These are phyloP conservation scores for Ciconia boyciana DNA, from an alignment of 2,113 vertebrate species.

Conservation along the genomic window DNA sequence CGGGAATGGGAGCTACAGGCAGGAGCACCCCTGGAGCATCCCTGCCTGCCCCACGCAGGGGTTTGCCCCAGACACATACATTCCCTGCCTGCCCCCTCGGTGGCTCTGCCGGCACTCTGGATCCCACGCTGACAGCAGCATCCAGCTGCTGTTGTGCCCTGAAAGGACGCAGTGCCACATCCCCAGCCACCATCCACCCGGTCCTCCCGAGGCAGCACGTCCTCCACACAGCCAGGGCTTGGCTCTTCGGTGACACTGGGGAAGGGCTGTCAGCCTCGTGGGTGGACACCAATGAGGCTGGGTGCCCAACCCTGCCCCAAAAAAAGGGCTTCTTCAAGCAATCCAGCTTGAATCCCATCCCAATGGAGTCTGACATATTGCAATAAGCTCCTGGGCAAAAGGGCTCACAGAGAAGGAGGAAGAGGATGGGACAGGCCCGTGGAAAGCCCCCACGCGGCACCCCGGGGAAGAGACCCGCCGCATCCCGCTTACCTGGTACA, in stretches of 20 bases:
- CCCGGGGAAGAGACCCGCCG: not conserved
- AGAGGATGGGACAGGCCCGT: not conserved
- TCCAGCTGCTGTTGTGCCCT: not conserved
- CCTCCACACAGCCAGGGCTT: not conserved
- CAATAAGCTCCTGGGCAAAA: not conserved
- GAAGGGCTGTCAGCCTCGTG: not conserved
- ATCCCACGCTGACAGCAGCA: rapidly evolving
- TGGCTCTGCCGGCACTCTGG: not conserved
- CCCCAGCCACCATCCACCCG: not conserved
- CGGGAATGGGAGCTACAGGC: not conserved
- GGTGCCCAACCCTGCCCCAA: not conserved
- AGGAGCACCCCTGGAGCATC: not conserved
- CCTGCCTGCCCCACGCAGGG: not conserved
- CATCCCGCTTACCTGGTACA: conserved; percentile 81
- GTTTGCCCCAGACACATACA: not conserved
- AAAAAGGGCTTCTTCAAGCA: not conserved
- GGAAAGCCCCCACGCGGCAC: not conserved
- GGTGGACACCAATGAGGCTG: not conserved
- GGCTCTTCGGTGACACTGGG: not conserved
- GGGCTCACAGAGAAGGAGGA: not conserved
- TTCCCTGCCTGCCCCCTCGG: not conserved
- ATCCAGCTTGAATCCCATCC: not conserved
- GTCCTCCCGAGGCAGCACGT: not conserved
- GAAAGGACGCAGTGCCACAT: rapidly evolving
- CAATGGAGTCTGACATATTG: rapidly evolving